These are phyloP conservation scores for Caretta caretta DNA, from an alignment of 2,113 vertebrate species.

Conservation along the genomic window DNA sequence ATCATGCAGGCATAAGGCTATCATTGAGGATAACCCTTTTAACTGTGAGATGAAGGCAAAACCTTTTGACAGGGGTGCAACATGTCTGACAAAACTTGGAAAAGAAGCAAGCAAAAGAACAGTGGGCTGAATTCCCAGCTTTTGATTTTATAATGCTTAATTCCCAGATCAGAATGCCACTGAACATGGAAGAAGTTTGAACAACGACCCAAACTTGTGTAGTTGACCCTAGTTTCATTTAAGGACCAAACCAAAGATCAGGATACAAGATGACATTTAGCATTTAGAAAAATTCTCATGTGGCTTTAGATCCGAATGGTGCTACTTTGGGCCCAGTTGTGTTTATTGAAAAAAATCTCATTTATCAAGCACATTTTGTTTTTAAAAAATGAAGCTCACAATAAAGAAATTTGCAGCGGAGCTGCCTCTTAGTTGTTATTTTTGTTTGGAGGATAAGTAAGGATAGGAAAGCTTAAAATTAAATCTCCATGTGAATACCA, in stretches of 20 bases:
- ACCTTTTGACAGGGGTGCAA: fast-evolving
- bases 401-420: neutral
- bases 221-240: neutral
- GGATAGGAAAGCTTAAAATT: neutral
- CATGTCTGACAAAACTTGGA: neutral
- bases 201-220: neutral
- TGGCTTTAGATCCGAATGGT: neutral
- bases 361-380: neutral
- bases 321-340: neutral
- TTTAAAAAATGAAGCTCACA: neutral
- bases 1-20: neutral
- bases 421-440: neutral
- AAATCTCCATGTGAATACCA: neutral
- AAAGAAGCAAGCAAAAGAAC: neutral
- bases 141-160: neutral
- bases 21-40: neutral
- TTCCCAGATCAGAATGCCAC: neutral
- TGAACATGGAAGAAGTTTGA: neutral
- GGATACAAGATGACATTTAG: neutral
- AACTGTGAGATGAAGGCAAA: neutral
- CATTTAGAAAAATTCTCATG: neutral
- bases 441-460: neutral
- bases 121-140: neutral
- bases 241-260: neutral
- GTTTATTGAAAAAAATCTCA: neutral